These are phyloP conservation scores for Ictidomys tridecemlineatus DNA, from an alignment of 2,113 vertebrate species.

Conservation along the genomic window DNA sequence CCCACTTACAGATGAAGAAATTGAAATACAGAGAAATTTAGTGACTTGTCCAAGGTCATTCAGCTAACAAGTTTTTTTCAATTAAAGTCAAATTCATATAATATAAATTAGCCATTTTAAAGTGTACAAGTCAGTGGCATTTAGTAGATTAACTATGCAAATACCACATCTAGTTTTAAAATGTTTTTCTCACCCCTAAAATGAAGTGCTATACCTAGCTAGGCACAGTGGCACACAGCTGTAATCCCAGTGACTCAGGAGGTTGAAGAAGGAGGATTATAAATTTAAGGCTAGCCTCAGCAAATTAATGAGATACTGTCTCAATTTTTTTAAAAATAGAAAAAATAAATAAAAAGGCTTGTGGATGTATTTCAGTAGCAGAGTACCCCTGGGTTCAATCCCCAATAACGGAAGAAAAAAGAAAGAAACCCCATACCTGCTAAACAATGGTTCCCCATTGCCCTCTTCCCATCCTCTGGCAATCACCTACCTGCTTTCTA, in stretches of 20 bases:
- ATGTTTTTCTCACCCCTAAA: conserved; percentile 4
- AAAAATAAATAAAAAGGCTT: too few relatives aligned
- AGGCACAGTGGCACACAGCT: too few relatives aligned
- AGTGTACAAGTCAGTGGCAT: neutral
- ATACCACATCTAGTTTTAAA: conserved; percentile 10
- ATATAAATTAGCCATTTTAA: conserved; percentile 52
- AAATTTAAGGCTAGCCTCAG: too few relatives aligned
- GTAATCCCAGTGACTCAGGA: too few relatives aligned
- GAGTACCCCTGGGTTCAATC: too few relatives aligned
- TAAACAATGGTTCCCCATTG: neutral
- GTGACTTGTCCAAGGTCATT: conserved; percentile 35
- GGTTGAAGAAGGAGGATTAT: too few relatives aligned
- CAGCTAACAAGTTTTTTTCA: neutral
- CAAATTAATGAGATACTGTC: too few relatives aligned
- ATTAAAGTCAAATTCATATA: conserved; percentile 18
- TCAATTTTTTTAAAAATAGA: too few relatives aligned
- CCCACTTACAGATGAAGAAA: conserved; percentile 53
- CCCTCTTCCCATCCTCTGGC: neutral
- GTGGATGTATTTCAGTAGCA: too few relatives aligned
- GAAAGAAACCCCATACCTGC: conserved; percentile 1
- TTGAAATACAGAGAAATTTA: neutral
- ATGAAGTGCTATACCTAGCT: neutral
- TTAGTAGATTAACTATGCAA: conserved; percentile 24
- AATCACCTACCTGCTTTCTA: neutral
- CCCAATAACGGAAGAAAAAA: neutral